Evolutionary conservation across 2,888 invertebrate genomes (phyloP).

Genomic region (Scotopteryx bipunctaria): DNA sequence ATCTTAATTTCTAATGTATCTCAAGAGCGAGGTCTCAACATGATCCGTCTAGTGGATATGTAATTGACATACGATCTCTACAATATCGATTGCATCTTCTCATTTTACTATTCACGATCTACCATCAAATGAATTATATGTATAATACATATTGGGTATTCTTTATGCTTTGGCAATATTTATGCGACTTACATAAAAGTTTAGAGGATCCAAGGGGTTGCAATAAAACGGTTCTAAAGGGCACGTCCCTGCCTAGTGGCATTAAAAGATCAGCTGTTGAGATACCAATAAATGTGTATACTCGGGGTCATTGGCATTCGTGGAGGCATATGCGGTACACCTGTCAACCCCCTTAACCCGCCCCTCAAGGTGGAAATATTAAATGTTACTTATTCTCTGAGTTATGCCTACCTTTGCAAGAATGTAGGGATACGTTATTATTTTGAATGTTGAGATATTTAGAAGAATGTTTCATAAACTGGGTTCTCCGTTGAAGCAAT

Average conservation of each 20-base stretch:
- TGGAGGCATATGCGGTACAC: slow-evolving; percentile 77
- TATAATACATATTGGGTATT: background rate
- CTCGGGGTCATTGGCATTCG: slow-evolving; percentile 74
- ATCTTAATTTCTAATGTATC: background rate
- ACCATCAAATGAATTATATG: background rate
- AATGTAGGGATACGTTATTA: slow-evolving; percentile 33
- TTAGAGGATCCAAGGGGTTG: slow-evolving; percentile 31
- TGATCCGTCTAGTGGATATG: slow-evolving; percentile 14
- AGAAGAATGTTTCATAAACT: slow-evolving; percentile 19
- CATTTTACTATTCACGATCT: slow-evolving; percentile 7
- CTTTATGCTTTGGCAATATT: slow-evolving; percentile 19
- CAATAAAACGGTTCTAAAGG: slow-evolving; percentile 34
- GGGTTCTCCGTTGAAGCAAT: background rate
- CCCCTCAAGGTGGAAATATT: slow-evolving; percentile 71
- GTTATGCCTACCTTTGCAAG: slow-evolving; percentile 51
- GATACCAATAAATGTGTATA: slow-evolving; percentile 36
- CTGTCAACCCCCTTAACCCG: slow-evolving; percentile 65
- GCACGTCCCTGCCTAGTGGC: slow-evolving; percentile 37
- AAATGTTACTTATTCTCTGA: slow-evolving; percentile 75
- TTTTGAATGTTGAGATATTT: slow-evolving; percentile 33
- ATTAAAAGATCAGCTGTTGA: slow-evolving; percentile 55
- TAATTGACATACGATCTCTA: slow-evolving; percentile 9
- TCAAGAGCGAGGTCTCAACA: slow-evolving; percentile 1
- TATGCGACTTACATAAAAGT: slow-evolving; percentile 31
- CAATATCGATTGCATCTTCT: slow-evolving; percentile 16